Evolutionary conservation across 2,113 vertebrate species (phyloP), one percentile per base, ranked within the genome.

Genomic region (Penelope pileata): DNA sequence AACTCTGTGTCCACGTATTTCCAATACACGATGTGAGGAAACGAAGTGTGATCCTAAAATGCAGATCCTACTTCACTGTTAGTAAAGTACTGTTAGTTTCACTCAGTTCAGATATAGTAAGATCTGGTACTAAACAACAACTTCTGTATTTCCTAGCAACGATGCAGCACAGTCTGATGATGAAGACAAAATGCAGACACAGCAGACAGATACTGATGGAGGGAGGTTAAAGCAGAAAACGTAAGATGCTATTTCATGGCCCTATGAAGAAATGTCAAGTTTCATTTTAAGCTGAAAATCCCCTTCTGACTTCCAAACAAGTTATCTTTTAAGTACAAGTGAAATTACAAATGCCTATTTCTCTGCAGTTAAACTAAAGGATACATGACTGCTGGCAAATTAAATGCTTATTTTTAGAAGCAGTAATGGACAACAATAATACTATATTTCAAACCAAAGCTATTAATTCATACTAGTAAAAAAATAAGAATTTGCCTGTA

Each of bases 191-290:
- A 91, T 98, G 87, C 98, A 99, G 73, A 90, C 98, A 34, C 97
- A 98, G 7, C 97, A 98, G 91, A 96, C 98, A 8, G 99, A 99
- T 96, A 96, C 98, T 2, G 99, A 99, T 45, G 99, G 99, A 95
- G 99, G 99, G 69, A 99, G 98, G 94, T 98, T 99, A 87, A 99
- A 99, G 91, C 99, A 99, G 97, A 99, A 98, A 98, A 99, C 99
- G 99, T 99, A 97, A 99, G 98, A 91, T 83, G 7, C 18, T 58
- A 2, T 72, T 81, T 72, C 53, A 34, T 45, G 32, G 76, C 22
- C 14, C 12, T 88, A 26, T 22, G 47, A 88, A 91, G 30, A 50
- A 80, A 66, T 77, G 7, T 2, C 42, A 78, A 10, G 16, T 21
- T 90, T 81, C 73, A 7, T 40, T 93, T 88, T 67, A 51, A 86